Evolutionary conservation across 2,797 vertebrate species (phyloP).

Genomic region (Silurus lanzhouensis): DNA sequence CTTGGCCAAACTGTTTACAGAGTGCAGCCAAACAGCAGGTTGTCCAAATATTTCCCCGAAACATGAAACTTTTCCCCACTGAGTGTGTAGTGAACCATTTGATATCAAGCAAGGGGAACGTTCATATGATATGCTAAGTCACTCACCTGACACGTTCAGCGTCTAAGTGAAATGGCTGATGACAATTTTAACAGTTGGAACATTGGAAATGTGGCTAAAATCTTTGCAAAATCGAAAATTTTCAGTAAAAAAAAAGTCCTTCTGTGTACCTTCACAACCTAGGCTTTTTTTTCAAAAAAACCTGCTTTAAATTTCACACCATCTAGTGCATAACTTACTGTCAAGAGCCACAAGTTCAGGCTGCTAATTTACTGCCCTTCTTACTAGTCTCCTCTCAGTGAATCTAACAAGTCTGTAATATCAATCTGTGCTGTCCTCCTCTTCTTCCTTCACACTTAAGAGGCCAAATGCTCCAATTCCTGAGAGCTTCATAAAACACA

Average conservation of each 20-base stretch:
- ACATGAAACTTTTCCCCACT: constrained; percentile 48
- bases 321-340: constrained; percentile 30
- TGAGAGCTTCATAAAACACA: constrained; percentile 70
- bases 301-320: constrained; percentile 19
- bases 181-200: neutral
- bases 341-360: constrained; percentile 53
- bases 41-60: constrained; percentile 54
- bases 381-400: constrained; percentile 55
- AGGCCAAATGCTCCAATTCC: constrained; percentile 52
- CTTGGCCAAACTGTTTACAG: constrained; percentile 28
- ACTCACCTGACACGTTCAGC: constrained; percentile 30
- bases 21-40: constrained; percentile 46
- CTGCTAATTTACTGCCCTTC: constrained; percentile 69
- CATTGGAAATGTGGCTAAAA: neutral
- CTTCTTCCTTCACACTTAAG: constrained; percentile 39
- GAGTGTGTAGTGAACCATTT: constrained; percentile 44
- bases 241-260: neutral
- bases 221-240: neutral
- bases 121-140: constrained; percentile 34
- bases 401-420: constrained; percentile 65
- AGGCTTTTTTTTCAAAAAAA: neutral
- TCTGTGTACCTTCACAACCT: neutral
- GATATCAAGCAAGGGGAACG: constrained; percentile 43
- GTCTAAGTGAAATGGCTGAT: constrained; percentile 7
- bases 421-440: constrained; percentile 65